These are phyloP conservation scores for Sinella curviseta DNA, from an alignment of 1,140 invertebrate genomes.

Conservation along the genomic window DNA sequence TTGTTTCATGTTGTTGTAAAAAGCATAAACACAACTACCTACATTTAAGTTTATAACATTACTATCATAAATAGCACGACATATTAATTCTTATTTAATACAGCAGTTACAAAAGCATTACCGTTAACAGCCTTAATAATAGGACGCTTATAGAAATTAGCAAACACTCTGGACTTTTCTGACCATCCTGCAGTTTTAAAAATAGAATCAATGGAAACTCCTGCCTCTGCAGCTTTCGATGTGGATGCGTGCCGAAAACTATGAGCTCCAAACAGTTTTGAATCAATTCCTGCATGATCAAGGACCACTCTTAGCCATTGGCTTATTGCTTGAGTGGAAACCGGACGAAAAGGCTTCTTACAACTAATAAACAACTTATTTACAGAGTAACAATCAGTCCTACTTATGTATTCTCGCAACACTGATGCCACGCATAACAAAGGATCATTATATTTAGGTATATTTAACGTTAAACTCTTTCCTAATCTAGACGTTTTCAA, in stretches of 20 bases:
- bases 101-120: neutral
- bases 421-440: too few species aligned
- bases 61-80: neutral
- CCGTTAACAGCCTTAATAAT: neutral
- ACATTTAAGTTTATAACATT: neutral
- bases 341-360: neutral
- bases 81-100: neutral
- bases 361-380: too few species aligned
- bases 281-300: neutral
- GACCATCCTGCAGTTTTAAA: constrained; percentile 22
- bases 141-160: constrained; percentile 33
- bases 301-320: neutral
- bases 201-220: constrained; percentile 8
- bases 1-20: neutral
- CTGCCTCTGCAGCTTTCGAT: constrained; percentile 11
- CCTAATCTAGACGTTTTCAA: too few species aligned
- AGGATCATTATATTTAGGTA: too few species aligned
- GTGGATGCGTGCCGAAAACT: constrained; percentile 29
- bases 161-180: constrained; percentile 11
- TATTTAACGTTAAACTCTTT: too few species aligned
- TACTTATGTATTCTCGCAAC: too few species aligned
- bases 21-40: neutral
- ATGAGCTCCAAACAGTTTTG: neutral
- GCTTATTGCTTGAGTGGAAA: neutral
- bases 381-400: too few species aligned